Evolutionary conservation across 2,888 invertebrate genomes (phyloP).

Genomic region (Andrena camellia): DNA sequence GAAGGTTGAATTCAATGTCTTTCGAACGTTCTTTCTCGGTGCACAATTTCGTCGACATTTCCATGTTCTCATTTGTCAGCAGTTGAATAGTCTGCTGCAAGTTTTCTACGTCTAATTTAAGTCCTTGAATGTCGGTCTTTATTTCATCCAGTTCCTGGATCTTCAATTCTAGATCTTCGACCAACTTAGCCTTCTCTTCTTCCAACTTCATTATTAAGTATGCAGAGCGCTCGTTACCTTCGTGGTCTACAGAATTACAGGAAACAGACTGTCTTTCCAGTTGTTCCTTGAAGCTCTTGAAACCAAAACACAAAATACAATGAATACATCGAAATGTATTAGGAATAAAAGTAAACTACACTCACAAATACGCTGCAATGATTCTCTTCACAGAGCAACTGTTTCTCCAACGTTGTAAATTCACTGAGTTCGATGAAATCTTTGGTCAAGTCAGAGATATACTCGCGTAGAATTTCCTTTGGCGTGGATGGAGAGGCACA

Average conservation of each 20-base stretch:
- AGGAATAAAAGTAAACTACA: not conserved
- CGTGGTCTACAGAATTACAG: slow-evolving; percentile 11
- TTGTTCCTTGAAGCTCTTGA: slow-evolving; percentile 2
- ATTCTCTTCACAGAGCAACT: slow-evolving; percentile 76
- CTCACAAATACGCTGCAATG: slow-evolving; percentile 17
- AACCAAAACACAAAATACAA: not conserved
- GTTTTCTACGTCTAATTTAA: slow-evolving; percentile 76
- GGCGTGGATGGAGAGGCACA: slow-evolving; percentile 79
- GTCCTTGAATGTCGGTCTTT: slow-evolving; percentile 73
- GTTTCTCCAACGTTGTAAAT: slow-evolving; percentile 88
- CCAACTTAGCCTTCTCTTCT: slow-evolving; percentile 75
- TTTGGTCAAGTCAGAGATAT: slow-evolving; percentile 86
- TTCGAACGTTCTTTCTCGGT: slow-evolving; percentile 65
- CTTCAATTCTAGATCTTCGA: slow-evolving; percentile 72
- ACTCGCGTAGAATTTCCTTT: slow-evolving; percentile 78
- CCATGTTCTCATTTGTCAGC: slow-evolving; percentile 79
- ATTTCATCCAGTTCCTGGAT: slow-evolving; percentile 78
- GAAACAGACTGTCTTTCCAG: not conserved
- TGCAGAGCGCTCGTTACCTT: slow-evolving; percentile 21
- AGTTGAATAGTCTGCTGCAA: slow-evolving; percentile 76
- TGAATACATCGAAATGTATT: not conserved
- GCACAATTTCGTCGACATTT: slow-evolving; percentile 74
- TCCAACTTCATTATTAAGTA: slow-evolving; percentile 37
- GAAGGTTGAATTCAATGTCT: slow-evolving; percentile 35
- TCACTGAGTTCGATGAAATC: slow-evolving; percentile 87